Conservation (phyloP, 2,888 invertebrate genomes). For the Tethea ocularis region DNA sequence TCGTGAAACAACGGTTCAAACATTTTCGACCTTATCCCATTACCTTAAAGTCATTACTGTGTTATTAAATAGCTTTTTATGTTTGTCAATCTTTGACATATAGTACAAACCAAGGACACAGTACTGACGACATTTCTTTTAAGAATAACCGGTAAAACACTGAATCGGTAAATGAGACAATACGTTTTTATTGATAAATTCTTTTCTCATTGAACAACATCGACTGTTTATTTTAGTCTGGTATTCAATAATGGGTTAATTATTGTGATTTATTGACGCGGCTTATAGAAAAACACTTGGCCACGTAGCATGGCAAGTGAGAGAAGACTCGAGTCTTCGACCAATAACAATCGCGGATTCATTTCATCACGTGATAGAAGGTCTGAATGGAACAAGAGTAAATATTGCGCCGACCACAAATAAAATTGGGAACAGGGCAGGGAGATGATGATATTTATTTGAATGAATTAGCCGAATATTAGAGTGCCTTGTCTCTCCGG, state of each 20-base stretch:
- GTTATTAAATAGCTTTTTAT: background rate
- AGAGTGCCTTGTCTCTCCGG: too few species aligned
- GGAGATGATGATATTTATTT: too few species aligned
- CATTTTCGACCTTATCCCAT: background rate
- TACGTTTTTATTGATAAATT: slow-evolving; percentile 2
- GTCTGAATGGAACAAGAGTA: too few species aligned
- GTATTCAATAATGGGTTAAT: background rate
- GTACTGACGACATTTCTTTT: background rate
- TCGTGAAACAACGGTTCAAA: background rate
- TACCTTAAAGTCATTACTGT: background rate
- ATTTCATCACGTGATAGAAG: too few species aligned
- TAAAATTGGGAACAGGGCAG: too few species aligned
- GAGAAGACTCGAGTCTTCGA: too few species aligned
- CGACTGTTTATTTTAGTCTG: background rate
- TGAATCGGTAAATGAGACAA: background rate
- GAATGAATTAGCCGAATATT: too few species aligned
- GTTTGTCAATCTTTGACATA: background rate
- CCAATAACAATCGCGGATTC: too few species aligned
- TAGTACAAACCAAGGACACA: background rate
- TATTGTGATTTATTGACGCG: background rate
- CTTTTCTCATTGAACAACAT: slow-evolving; percentile 1
- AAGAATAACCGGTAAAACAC: background rate
- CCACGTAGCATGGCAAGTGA: too few species aligned
- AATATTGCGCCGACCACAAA: too few species aligned
- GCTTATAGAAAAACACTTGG: too few species aligned